Evolutionary conservation across 2,888 invertebrate genomes (phyloP), one percentile per base, ranked within the genome.

Genomic region (Cephus sareptanus): DNA sequence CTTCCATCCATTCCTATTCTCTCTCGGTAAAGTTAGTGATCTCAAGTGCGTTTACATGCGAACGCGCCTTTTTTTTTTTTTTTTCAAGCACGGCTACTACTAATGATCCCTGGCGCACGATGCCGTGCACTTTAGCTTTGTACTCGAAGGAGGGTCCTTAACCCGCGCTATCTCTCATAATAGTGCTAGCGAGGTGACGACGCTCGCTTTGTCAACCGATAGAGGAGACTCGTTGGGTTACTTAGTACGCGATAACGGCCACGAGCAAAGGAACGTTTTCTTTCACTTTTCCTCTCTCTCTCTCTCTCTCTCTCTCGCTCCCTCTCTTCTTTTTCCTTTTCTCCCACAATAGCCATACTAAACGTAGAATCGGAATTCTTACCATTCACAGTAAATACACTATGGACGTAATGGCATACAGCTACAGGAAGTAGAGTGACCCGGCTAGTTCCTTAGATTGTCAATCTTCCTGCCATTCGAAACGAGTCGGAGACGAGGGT

Each of bases 191-290:
- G 80, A 83, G 79, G 83, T 84, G 82, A 83, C 81, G 84, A 83
- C 81, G 79, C 80, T 75, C 80, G 82, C 82, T 81, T 85, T 83
- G 83, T 84, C 83, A 81, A 81, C 85, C 84, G 86, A 86, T 86
- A 86, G 85, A 81, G 82, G 79, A 76, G 81, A 84, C 77, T 81
- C 80, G 83, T 84, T 80, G 81, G 80, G 80, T 84, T 83, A 82
- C 79, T 84, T 82, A 83, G 56, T 56, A 56, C 56, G 56, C 56
- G 56, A 56, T 56, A 56, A 56, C 56, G 56, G 2, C 56, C 56
- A 6, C 56, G 56, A 56, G 23, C 56, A 56, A 56, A 56, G 15
- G 56, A 56, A 56, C 56, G 56, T 23, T 56, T 56, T 56, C 56
- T 56, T 23, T 56, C 56, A 23, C 23, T 56, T 23, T 56, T 6